These are phyloP conservation scores for Dicyrtoma fusca DNA, from an alignment of 2,888 invertebrate species.

Conservation along the genomic window DNA sequence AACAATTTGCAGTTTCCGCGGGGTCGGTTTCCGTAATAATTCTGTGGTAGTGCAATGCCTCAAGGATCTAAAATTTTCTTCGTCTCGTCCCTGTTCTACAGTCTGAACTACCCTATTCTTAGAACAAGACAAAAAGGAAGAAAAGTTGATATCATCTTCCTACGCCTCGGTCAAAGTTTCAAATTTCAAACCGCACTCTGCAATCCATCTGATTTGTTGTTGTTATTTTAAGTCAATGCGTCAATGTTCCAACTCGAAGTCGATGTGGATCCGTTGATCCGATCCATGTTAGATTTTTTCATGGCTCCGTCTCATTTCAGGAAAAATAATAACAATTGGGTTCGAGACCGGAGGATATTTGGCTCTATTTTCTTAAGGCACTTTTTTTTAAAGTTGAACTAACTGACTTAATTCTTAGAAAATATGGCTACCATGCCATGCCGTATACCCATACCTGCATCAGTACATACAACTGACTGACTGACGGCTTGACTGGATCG, in stretches of 20 bases:
- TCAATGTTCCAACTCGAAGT: too few relatives aligned
- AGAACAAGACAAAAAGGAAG: neutral
- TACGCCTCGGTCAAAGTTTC: neutral
- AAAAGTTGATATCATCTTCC: neutral
- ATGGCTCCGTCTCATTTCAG: constrained; percentile 11
- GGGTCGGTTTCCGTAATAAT: too few relatives aligned
- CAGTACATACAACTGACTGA: too few relatives aligned
- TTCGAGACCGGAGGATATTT: constrained; percentile 24
- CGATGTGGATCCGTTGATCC: too few relatives aligned
- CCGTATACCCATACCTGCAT: too few relatives aligned
- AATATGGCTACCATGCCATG: too few relatives aligned
- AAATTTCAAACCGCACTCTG: constrained; percentile 4
- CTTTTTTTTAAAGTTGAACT: neutral
- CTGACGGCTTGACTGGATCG: too few relatives aligned
- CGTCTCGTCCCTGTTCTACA: neutral
- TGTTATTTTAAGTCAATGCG: constrained; percentile 20
- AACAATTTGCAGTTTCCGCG: too few relatives aligned
- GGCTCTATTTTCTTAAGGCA: constrained; percentile 12
- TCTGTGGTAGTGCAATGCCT: too few relatives aligned
- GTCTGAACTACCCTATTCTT: neutral
- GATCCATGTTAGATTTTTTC: neutral
- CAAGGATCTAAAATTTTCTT: too few relatives aligned
- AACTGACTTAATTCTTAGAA: too few relatives aligned
- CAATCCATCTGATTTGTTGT: neutral
- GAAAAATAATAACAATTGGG: constrained; percentile 12